These are phyloP conservation scores for Danio tinwini DNA, from an alignment of 2,797 vertebrate species.

Conservation along the genomic window DNA sequence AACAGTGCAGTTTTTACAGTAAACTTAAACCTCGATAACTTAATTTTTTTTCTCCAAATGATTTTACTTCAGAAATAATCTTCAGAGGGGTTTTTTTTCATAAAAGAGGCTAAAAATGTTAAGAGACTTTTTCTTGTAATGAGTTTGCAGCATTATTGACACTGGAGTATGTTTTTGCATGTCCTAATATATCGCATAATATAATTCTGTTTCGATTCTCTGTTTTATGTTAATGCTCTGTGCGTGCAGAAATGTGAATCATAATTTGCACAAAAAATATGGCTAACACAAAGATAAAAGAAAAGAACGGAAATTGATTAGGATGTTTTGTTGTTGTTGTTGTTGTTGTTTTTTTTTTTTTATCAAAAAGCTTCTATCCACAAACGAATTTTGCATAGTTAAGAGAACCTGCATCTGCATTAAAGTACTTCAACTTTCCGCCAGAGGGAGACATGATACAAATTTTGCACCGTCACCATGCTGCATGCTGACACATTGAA, in stretches of 20 bases:
- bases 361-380: not conserved
- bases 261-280: not conserved
- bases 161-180: not conserved
- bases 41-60: too few species aligned
- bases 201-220: not conserved
- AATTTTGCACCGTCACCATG: not conserved
- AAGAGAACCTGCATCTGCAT: not conserved
- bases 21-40: too few species aligned
- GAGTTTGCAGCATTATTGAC: too few species aligned
- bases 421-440: slow-evolving; percentile 17
- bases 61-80: too few species aligned
- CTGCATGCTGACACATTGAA: not conserved
- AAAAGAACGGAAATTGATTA: not conserved
- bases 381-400: not conserved
- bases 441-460: slow-evolving; percentile 45
- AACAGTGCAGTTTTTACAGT: too few species aligned
- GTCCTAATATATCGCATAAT: not conserved
- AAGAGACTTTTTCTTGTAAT: not conserved
- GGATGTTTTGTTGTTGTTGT: too few species aligned
- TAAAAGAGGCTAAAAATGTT: too few species aligned
- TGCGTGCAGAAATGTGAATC: not conserved
- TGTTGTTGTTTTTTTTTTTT: too few species aligned
- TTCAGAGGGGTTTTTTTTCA: too few species aligned
- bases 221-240: not conserved
- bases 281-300: not conserved